A percentile compares a stretch with the other conserved stretches of the same genome.
Evolutionary conservation across 2,113 vertebrate species (phyloP).

Genomic region (Lathamus discolor): DNA sequence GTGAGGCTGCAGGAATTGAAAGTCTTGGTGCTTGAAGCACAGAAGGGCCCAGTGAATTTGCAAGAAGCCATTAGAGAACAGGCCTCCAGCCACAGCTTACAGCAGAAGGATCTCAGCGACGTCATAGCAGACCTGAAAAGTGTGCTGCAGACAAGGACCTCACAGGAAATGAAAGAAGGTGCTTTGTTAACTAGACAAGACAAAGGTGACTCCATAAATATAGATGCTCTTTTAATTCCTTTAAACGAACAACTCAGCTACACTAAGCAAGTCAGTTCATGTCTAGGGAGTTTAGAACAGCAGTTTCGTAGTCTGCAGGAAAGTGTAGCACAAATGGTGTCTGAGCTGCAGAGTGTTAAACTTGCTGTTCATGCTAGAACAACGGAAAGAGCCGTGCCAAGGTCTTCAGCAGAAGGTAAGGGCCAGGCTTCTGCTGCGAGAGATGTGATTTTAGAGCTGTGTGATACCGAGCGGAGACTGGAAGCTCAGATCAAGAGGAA

Average conservation of each 20-base stretch:
- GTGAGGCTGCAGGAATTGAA: slow-evolving; percentile 94
- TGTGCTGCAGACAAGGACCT: slow-evolving; percentile 60
- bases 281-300: slow-evolving; percentile 74
- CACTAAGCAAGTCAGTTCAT: slow-evolving; percentile 73
- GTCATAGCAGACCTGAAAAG: slow-evolving; percentile 80
- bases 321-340: slow-evolving; percentile 55
- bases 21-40: slow-evolving; percentile 88
- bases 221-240: slow-evolving; percentile 70
- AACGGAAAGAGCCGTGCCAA: background rate
- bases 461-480: slow-evolving; percentile 80
- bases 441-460: slow-evolving; percentile 73
- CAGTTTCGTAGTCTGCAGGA: slow-evolving; percentile 76
- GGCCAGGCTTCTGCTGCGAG: slow-evolving; percentile 63
- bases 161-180: slow-evolving; percentile 35
- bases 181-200: background rate
- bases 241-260: slow-evolving; percentile 78
- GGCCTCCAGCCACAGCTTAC: slow-evolving; percentile 81
- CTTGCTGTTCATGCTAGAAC: slow-evolving; percentile 37
- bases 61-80: slow-evolving; percentile 92
- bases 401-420: slow-evolving; percentile 39
- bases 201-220: slow-evolving; percentile 39
- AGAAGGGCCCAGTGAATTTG: slow-evolving; percentile 90
- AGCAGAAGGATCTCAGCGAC: slow-evolving; percentile 84
- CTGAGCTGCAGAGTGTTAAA: slow-evolving; percentile 73
- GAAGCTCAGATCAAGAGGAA: slow-evolving; percentile 81